Evolutionary conservation across 92 coral and sea anemone genomes (phyloP), one percentile per base, ranked within the genome.

Genomic region (Phenganax subtilis): DNA sequence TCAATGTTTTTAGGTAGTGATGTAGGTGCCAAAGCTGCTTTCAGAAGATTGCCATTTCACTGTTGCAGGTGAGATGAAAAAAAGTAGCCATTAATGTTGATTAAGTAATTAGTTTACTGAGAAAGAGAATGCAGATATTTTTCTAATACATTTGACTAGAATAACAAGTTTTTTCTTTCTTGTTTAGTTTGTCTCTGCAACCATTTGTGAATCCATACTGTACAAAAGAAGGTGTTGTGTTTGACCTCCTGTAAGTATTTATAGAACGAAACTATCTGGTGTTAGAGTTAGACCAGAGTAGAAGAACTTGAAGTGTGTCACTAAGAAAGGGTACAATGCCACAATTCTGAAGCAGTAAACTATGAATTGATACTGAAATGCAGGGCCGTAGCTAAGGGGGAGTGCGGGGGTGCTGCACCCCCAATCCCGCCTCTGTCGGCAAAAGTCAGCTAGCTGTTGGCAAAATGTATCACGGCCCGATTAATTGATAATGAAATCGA

Each of bases 131-230:
- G 16, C 6, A 61, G 3, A 6, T 70, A 9, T 59, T 12, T 31
- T 6, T 74, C n/a, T 15, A 12, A 12, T 55, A 15, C 55, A 29
- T 53, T 58, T 59, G 66, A 25, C 3, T 17, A 66, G 30, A 8
- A 14, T 66, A 51, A 44, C 25, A 51, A 1, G 12, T 37, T 51
- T 72, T 57, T 54, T 11, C 63, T 77, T 31, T 83, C 52, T 28
- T 77, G 63, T 86, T 15, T 74, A 94, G 98, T 80, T 89, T 94
- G 71, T 92, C 96, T 56, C 87, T 94, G 75, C 98, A 94, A 87
- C 98, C 98, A 74, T 94, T 94, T 92, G 98, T 89, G 25, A 90
- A 94, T 60, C 98, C 98, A 29, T 89, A 91, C 25, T 91, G 97
- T 80, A 94, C 98, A 14, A 94, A 92, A 86, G 97, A 94, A 69